Evolutionary conservation across 2,888 invertebrate species (phyloP), one percentile per base, ranked within the genome.

Genomic region (Drosophila phalerata): DNA sequence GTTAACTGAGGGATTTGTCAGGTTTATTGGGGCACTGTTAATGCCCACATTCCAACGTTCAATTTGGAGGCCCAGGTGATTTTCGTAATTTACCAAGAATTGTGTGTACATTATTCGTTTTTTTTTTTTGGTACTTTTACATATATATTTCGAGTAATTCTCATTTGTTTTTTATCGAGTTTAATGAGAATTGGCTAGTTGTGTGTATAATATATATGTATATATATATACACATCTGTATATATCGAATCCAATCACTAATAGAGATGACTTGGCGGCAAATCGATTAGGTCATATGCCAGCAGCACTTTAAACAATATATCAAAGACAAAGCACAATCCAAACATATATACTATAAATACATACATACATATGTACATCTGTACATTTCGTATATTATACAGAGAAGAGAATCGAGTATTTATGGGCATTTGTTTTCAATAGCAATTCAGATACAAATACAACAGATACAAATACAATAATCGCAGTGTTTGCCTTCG

Each of bases 221-320:
- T 28, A 5, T 43, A 5, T 3, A 25, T 2, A 45, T 6, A 13
- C n/a, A 43, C 19, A 42, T 42, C 2, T 17, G 22, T 3, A 45
- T 28, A 15, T 37, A 34, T 37, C 25, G 4, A 15, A 38, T 19
- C 40, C 60, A 61, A 71, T 77, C 55, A 47, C 64, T 63, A 66
- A 77, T 79, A 63, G 70, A 77, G 77, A 77, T 79, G 79, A 74
- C 57, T 79, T 77, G 49, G 77, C 79, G 66, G 77, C 77, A 79
- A 79, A 77, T 77, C 77, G 77, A 77, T 77, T 77, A 79, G 76
- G 69, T 77, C 79, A 77, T 77, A 74, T 74, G 76, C 79, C 79
- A 69, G 73, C 73, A 64, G 68, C 75, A 77, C 79, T 77, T 79
- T 69, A 79, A 78, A 77, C 79, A 77, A 77, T 74, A 79, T 79